phyloP scores from a whole-genome alignment of 2,797 vertebrate species.

The Lepilemur ruficaudatus region DNA sequence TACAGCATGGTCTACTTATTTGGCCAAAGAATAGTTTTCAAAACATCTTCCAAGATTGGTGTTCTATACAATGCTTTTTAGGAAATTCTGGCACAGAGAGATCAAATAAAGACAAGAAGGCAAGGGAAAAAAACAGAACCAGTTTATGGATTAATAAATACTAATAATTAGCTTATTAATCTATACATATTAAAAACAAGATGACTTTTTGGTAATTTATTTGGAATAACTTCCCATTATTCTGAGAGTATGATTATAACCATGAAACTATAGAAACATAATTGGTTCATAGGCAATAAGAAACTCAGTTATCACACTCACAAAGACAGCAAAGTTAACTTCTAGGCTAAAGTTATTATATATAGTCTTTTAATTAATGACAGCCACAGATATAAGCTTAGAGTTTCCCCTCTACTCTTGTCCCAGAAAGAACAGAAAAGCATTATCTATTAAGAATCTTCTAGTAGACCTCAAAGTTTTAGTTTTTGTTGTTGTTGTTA shows the following conservation, averaged over 20 bases:
- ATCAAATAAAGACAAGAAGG: not conserved
- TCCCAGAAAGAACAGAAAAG: not conserved
- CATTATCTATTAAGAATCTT: not conserved
- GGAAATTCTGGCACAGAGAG: not conserved
- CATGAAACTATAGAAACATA: constrained; percentile 10
- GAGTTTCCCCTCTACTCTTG: not conserved
- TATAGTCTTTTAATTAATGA: not conserved
- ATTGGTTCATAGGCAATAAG: constrained; percentile 25
- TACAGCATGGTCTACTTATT: not conserved
- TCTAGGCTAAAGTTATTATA: not conserved
- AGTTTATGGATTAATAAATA: not conserved
- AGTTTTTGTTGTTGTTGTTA: not conserved
- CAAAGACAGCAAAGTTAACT: constrained; percentile 27
- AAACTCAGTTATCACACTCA: constrained; percentile 23
- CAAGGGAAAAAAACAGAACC: not conserved
- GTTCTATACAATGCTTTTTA: not conserved
- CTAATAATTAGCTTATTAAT: constrained; percentile 24
- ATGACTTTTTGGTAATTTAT: not conserved
- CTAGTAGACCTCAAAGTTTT: not conserved
- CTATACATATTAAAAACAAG: not conserved
- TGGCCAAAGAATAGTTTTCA: not conserved
- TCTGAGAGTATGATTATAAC: not conserved
- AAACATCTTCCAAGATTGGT: not conserved
- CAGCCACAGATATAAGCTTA: not conserved
- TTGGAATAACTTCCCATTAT: constrained; percentile 29